Conservation (phyloP, 2,888 invertebrate species). For the Oscheius sp. region DNA sequence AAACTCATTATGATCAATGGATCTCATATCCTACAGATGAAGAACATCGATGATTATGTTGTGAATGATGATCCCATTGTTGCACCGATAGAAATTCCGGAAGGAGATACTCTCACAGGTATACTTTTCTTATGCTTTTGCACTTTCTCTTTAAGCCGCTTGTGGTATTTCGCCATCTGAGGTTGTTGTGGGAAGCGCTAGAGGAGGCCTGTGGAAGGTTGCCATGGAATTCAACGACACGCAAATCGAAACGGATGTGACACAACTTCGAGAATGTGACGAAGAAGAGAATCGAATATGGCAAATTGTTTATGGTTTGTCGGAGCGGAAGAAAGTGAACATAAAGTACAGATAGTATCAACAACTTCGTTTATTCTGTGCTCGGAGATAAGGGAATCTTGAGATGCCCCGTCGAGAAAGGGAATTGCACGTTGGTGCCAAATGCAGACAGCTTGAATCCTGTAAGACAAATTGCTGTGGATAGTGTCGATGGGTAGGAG, state of each 20-base stretch:
- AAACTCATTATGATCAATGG: conserved; percentile 64
- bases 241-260: conserved; percentile 12
- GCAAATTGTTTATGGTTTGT: conserved; percentile 29
- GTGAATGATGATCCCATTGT: conserved; percentile 57
- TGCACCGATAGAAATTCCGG: conserved; percentile 55
- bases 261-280: conserved; percentile 1
- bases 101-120: conserved; percentile 61
- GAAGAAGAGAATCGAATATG: conserved; percentile 30
- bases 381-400: conserved; percentile 53
- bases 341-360: conserved; percentile 41
- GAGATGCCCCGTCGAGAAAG: conserved; percentile 35
- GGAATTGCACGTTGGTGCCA: conserved; percentile 46
- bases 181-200: conserved; percentile 49
- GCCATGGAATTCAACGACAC: conserved; percentile 31
- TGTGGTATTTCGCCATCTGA: conserved; percentile 33
- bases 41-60: conserved; percentile 61
- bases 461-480: conserved; percentile 62
- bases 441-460: conserved; percentile 50
- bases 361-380: conserved; percentile 50
- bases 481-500: conserved; percentile 63
- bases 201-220: conserved; percentile 46
- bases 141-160: not conserved
- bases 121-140: not conserved
- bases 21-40: conserved; percentile 53
- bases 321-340: not conserved